These are phyloP conservation scores for Coptotermes formosanus DNA, from an alignment of 1,140 invertebrate genomes.

Conservation along the genomic window DNA sequence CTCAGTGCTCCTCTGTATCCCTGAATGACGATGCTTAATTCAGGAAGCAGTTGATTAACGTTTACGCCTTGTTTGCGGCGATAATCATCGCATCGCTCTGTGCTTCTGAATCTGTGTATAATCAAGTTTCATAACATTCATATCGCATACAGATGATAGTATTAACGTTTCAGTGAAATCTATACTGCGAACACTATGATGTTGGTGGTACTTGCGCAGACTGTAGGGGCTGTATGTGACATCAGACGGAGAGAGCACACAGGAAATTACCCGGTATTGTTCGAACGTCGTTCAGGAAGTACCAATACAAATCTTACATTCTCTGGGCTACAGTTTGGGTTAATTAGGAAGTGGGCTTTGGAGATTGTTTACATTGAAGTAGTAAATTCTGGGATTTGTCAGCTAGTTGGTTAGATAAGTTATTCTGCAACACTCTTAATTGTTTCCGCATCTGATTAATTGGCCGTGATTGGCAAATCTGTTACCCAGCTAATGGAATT, in stretches of 20 bases:
- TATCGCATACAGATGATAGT: neutral
- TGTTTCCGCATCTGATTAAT: too few relatives aligned
- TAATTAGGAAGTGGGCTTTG: neutral
- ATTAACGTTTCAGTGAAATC: conserved; percentile 8
- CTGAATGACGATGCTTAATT: neutral
- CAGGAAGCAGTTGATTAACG: neutral
- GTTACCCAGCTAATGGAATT: too few relatives aligned
- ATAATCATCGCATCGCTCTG: neutral
- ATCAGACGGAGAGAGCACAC: neutral
- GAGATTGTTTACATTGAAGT: neutral
- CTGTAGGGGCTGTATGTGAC: neutral
- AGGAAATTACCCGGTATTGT: neutral
- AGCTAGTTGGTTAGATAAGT: too few relatives aligned
- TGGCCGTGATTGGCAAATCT: too few relatives aligned
- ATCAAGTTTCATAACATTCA: conserved; percentile 17
- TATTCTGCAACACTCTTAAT: too few relatives aligned
- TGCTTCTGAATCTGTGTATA: neutral
- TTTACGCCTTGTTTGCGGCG: neutral
- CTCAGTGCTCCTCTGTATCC: neutral
- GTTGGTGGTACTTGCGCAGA: neutral
- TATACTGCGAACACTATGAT: neutral
- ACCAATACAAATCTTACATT: neutral
- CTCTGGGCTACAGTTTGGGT: neutral
- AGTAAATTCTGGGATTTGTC: neutral
- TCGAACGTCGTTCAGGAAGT: neutral